Evolutionary conservation across 2,888 invertebrate genomes (phyloP).

Genomic region (Drosophila anomalipes): DNA sequence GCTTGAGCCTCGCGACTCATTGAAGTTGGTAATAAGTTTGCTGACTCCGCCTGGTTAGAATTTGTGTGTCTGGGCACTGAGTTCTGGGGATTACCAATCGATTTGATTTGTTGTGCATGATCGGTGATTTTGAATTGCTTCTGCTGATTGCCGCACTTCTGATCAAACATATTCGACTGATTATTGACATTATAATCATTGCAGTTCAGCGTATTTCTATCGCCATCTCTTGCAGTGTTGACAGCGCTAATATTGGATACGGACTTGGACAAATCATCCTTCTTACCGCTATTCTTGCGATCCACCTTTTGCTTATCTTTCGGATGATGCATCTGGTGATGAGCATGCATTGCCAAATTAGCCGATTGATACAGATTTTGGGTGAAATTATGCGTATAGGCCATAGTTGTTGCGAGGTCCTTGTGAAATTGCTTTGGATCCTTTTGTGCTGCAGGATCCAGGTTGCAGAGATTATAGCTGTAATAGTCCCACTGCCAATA

Average conservation of each 20-base stretch:
- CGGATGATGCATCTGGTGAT: conserved; percentile 82
- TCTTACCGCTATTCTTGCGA: conserved; percentile 77
- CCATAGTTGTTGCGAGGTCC: conserved; percentile 85
- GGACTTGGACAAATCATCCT: conserved; percentile 78
- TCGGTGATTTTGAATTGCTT: conserved; percentile 61
- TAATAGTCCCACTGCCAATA: conserved; percentile 89
- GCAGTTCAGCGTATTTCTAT: conserved; percentile 57
- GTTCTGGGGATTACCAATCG: conserved; percentile 64
- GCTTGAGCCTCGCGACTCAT: conserved; percentile 42
- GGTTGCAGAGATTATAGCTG: conserved; percentile 87
- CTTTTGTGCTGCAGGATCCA: conserved; percentile 87
- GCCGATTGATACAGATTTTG: conserved; percentile 84
- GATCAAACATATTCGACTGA: conserved; percentile 62
- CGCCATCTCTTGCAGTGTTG: conserved; percentile 51
- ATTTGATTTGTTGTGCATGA: conserved; percentile 72
- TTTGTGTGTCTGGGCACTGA: conserved; percentile 51
- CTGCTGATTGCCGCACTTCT: conserved; percentile 66
- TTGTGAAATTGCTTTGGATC: conserved; percentile 87
- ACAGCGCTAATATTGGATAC: conserved; percentile 31
- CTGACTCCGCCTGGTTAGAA: conserved; percentile 52
- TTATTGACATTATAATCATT: conserved; percentile 66
- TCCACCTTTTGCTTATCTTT: conserved; percentile 83
- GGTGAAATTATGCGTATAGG: conserved; percentile 84
- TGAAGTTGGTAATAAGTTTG: conserved; percentile 50
- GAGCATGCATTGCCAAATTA: conserved; percentile 83